These are phyloP conservation scores for Motacilla tschutschensis DNA, from an alignment of 2,113 vertebrate species.

Conservation along the genomic window DNA sequence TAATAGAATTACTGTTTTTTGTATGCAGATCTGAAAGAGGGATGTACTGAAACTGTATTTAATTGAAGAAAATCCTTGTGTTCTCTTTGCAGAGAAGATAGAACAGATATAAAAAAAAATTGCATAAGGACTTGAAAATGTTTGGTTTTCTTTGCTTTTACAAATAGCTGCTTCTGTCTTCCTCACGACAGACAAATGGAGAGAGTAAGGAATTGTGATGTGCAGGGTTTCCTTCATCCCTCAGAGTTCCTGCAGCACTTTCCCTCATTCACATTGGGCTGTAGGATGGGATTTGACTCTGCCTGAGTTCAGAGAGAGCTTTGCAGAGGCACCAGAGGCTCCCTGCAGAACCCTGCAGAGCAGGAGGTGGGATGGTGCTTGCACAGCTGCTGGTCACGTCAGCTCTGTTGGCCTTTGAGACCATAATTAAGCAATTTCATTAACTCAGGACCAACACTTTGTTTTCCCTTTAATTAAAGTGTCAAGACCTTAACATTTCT, in stretches of 20 bases:
- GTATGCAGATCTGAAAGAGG: not conserved
- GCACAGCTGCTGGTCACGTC: not conserved
- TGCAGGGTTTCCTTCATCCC: not conserved
- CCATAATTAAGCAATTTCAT: not conserved
- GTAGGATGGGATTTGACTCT: not conserved
- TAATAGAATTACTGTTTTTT: not conserved
- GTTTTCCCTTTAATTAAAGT: not conserved
- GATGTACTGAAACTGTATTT: not conserved
- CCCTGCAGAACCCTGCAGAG: fast-evolving
- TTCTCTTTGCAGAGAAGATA: not conserved
- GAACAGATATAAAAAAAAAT: not conserved
- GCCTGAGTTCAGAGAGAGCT: not conserved
- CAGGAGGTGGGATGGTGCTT: not conserved
- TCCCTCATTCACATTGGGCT: not conserved
- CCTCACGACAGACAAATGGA: not conserved
- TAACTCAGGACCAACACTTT: not conserved
- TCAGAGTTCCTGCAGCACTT: not conserved
- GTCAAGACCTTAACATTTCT: not conserved
- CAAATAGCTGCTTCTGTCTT: not conserved
- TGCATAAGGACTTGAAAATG: not conserved
- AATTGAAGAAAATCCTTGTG: not conserved
- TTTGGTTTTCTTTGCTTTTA: not conserved
- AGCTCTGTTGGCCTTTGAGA: not conserved
- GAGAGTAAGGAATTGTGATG: not conserved
- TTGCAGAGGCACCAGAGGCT: not conserved